Evolutionary conservation across 2,113 vertebrate genomes (phyloP).

Genomic region (Bambusicola thoracicus): DNA sequence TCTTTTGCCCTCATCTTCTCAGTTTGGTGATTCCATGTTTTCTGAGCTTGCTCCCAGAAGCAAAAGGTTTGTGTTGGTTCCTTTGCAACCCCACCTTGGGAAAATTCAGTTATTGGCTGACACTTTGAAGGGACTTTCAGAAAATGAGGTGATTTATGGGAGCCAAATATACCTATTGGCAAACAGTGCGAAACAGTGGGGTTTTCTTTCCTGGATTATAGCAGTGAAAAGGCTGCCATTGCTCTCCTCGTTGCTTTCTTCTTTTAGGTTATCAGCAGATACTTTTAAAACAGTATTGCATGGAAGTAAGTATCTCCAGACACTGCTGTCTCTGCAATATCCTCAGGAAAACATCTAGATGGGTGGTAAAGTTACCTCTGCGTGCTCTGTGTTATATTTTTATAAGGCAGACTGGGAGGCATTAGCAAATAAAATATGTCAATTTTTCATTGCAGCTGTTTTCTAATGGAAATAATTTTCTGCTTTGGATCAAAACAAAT

Average conservation of each 20-base stretch:
- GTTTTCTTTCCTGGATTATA: neutral
- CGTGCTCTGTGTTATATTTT: neutral
- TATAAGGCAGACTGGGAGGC: neutral
- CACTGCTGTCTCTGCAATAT: neutral
- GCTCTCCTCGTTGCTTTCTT: neutral
- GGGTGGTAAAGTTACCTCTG: neutral
- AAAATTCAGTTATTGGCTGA: neutral
- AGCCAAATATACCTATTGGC: neutral
- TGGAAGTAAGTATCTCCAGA: neutral
- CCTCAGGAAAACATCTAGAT: neutral
- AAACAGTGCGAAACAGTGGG: neutral
- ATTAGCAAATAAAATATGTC: neutral
- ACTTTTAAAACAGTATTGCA: constrained; percentile 11
- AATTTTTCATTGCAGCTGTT: neutral
- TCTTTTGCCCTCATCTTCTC: neutral
- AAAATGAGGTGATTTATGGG: neutral
- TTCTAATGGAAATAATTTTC: neutral
- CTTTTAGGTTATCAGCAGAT: neutral
- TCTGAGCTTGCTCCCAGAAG: neutral
- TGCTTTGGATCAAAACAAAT: neutral
- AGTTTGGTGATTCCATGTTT: fast-evolving
- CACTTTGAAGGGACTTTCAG: neutral
- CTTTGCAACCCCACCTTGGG: neutral
- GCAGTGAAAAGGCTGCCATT: neutral
- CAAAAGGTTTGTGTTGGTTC: neutral